Evolutionary conservation across 2,888 invertebrate genomes (phyloP).

Genomic region (Drosophila gaucha): DNA sequence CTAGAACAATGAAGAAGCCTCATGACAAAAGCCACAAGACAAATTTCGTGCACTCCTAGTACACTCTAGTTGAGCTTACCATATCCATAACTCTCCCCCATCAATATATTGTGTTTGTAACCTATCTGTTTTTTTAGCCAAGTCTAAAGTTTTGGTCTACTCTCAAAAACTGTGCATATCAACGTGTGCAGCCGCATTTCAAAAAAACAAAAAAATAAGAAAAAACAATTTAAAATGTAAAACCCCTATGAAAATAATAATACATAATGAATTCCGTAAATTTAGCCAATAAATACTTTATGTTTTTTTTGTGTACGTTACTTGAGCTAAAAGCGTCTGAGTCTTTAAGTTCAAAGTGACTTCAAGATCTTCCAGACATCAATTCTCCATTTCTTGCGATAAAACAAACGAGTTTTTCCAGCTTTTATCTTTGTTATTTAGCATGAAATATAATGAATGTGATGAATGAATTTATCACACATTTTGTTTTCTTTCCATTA

Average conservation of each 20-base stretch:
- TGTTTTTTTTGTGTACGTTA: conserved; percentile 39
- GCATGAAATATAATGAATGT: conserved; percentile 53
- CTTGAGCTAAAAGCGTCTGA: conserved; percentile 30
- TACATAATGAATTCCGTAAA: conserved; percentile 65
- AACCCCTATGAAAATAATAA: conserved; percentile 32
- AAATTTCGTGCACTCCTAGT: conserved; percentile 42
- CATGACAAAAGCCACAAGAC: conserved; percentile 67
- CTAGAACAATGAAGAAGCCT: conserved; percentile 57
- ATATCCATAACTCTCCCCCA: neutral
- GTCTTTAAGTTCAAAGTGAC: conserved; percentile 36
- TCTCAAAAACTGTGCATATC: conserved; percentile 69
- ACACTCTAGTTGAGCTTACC: conserved; percentile 8
- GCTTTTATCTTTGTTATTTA: conserved; percentile 55
- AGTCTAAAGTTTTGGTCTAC: conserved; percentile 52
- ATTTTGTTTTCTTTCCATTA: conserved; percentile 50
- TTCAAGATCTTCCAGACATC: conserved; percentile 38
- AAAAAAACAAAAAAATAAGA: conserved; percentile 22
- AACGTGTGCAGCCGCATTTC: conserved; percentile 60
- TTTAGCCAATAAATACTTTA: conserved; percentile 63
- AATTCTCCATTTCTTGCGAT: conserved; percentile 19
- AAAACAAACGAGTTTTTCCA: conserved; percentile 37
- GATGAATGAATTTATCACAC: conserved; percentile 32
- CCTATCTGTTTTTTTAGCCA: conserved; percentile 33
- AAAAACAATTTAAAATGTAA: conserved; percentile 31
- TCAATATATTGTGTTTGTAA: conserved; percentile 31